Evolutionary conservation across 37 sponge, comb jelly and placozoan genomes (phyloP).

Genomic region (Diacarnus erythraeanus): DNA sequence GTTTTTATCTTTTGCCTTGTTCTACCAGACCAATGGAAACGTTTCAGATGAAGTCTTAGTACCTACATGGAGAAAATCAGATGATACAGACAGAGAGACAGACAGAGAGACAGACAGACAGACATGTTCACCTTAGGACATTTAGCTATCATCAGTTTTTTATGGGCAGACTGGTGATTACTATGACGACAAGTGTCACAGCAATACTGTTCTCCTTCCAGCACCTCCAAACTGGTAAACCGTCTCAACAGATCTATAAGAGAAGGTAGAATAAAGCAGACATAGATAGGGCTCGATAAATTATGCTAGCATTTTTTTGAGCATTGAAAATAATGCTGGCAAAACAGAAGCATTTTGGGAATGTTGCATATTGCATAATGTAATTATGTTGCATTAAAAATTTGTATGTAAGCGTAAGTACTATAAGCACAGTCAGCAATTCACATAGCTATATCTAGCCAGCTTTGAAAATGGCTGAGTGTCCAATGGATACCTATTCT

Average conservation of each 20-base stretch:
- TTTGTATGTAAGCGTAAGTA: too few relatives aligned
- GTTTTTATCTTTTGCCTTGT: slow-evolving; percentile 57
- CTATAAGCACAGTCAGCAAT: too few relatives aligned
- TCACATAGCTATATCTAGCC: too few relatives aligned
- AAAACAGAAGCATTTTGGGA: too few relatives aligned
- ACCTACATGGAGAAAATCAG: slow-evolving; percentile 23
- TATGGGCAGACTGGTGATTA: slow-evolving; percentile 31
- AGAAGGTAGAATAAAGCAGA: too few relatives aligned
- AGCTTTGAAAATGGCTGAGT: too few relatives aligned
- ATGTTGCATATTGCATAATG: too few relatives aligned
- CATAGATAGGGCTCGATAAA: too few relatives aligned
- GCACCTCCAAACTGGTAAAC: slow-evolving; percentile 36
- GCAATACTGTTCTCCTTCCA: slow-evolving; percentile 32
- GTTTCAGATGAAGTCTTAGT: slow-evolving; percentile 75
- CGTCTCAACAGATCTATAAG: slow-evolving; percentile 46
- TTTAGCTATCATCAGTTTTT: slow-evolving; percentile 35
- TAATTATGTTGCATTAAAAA: too few relatives aligned
- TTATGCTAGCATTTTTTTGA: too few relatives aligned
- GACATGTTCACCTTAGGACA: slow-evolving; percentile 50
- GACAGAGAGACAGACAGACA: neutral
- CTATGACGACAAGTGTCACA: slow-evolving; percentile 31
- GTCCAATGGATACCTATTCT: too few relatives aligned
- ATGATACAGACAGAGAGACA: neutral
- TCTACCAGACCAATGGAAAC: slow-evolving; percentile 62
- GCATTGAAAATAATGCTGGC: too few relatives aligned